These are phyloP conservation scores for Thunnus maccoyii DNA, from an alignment of 2,113 vertebrate genomes.

Conservation along the genomic window DNA sequence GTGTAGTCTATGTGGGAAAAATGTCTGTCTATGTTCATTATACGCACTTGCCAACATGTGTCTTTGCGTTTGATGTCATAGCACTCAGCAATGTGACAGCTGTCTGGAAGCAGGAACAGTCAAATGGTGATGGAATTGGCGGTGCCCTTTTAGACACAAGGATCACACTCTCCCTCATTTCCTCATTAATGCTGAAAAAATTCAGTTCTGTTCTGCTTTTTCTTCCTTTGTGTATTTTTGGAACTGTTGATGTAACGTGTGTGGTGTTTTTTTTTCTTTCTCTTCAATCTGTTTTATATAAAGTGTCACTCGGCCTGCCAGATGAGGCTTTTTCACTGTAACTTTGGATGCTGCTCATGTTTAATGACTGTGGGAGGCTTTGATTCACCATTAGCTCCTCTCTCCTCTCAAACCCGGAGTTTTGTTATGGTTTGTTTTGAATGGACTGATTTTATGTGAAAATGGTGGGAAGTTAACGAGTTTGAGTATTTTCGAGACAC, in stretches of 20 bases:
- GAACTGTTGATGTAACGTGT: conserved; percentile 49
- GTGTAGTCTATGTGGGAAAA: conserved; percentile 8
- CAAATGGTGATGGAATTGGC: conserved; percentile 10
- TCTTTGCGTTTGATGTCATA: conserved; percentile 25
- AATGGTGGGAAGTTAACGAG: conserved; percentile 44
- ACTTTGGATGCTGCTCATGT: conserved; percentile 52
- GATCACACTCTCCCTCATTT: conserved; percentile 42
- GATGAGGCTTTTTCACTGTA: conserved; percentile 49
- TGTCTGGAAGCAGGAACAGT: conserved; percentile 5
- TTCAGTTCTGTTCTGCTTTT: conserved; percentile 45
- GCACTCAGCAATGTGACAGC: conserved; percentile 40
- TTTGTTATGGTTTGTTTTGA: conserved; percentile 51
- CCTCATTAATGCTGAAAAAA: conserved; percentile 27
- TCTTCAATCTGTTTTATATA: conserved; percentile 73
- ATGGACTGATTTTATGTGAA: conserved; percentile 41
- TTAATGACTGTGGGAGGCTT: conserved; percentile 63
- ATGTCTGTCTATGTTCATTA: conserved; percentile 8
- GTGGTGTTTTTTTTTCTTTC: conserved; percentile 29
- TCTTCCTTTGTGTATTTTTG: conserved; percentile 57
- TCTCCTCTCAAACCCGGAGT: neutral
- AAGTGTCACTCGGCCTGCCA: conserved; percentile 64
- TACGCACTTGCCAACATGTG: conserved; percentile 19
- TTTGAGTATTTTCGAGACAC: conserved; percentile 41
- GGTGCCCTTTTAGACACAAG: conserved; percentile 27
- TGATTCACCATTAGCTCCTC: conserved; percentile 52